Conservation (phyloP, 2,888 invertebrate genomes). For the Dinocampus coccinellae region DNA sequence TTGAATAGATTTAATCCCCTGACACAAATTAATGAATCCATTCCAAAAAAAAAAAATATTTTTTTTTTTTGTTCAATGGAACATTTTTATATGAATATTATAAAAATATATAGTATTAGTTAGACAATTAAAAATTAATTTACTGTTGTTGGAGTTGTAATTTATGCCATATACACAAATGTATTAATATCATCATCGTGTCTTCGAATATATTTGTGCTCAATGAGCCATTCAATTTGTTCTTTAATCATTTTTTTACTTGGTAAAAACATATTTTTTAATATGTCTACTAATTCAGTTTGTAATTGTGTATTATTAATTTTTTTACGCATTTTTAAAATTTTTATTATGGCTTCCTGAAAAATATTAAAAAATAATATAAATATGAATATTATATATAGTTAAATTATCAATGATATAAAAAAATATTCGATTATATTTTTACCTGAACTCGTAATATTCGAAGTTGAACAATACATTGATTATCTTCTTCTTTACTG, state of each 20-base stretch:
- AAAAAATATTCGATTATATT: not conserved
- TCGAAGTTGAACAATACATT: slow-evolving; percentile 96
- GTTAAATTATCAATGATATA: not conserved
- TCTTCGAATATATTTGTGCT: slow-evolving; percentile 97
- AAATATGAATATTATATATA: slow-evolving; percentile 11
- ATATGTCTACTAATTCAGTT: slow-evolving; percentile 96
- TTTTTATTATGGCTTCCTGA: slow-evolving; percentile 98
- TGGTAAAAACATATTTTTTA: slow-evolving; percentile 99
- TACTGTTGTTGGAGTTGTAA: slow-evolving; percentile 44
- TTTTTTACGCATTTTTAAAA: slow-evolving; percentile 97
- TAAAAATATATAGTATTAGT: slow-evolving; percentile 64
- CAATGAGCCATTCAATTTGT: slow-evolving; percentile 99
- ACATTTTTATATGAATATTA: slow-evolving; percentile 42
- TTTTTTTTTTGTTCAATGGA: not conserved
- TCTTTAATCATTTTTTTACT: slow-evolving; percentile 99
- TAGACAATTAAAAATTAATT: slow-evolving; percentile 47
- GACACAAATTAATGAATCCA: not conserved
- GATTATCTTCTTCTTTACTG: slow-evolving; percentile 97
- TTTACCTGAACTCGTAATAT: slow-evolving; percentile 84
- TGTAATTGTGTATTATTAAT: slow-evolving; percentile 95
- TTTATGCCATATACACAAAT: slow-evolving; percentile 96
- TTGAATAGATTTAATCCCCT: not conserved
- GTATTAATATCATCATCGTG: slow-evolving; percentile 98
- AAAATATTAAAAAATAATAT: slow-evolving; percentile 16
- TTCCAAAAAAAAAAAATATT: not conserved